Conservation (phyloP, 2,797 vertebrate genomes). For the Crypturellus tataupa region DNA sequence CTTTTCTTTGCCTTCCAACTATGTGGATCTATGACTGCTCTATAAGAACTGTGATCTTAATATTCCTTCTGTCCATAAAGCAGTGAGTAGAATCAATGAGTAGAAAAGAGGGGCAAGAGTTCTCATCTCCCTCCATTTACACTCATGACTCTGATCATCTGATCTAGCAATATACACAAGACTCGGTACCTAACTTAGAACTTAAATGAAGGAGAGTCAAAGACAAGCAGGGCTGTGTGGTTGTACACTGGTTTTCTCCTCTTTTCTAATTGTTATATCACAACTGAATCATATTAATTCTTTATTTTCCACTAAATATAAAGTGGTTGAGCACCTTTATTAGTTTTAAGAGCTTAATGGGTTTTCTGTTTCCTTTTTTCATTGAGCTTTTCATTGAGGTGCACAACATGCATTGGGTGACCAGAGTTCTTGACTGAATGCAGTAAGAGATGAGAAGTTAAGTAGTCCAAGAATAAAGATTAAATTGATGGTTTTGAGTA, state of each 20-base stretch:
- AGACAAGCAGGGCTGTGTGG: not conserved
- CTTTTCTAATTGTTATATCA: not conserved
- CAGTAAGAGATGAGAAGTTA: not conserved
- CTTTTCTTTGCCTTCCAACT: not conserved
- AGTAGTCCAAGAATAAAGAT: not conserved
- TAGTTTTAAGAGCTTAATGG: not conserved
- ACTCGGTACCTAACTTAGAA: not conserved
- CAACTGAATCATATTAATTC: not conserved
- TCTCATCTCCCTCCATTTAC: not conserved
- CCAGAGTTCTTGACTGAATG: not conserved
- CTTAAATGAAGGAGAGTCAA: not conserved
- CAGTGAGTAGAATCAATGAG: not conserved
- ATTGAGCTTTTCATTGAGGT: not conserved
- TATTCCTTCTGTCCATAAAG: not conserved
- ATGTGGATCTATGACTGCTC: not conserved
- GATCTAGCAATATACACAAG: not conserved
- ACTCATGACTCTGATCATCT: not conserved
- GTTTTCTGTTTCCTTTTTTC: not conserved
- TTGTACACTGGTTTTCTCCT: not conserved
- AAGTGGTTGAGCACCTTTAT: not conserved
- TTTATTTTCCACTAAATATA: not conserved
- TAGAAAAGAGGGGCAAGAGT: not conserved
- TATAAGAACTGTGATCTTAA: not conserved
- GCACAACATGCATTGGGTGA: fast-evolving
- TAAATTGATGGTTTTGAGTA: not conserved